These are phyloP conservation scores for Crypturellus tataupa DNA, from an alignment of 2,797 vertebrate genomes.

Conservation along the genomic window DNA sequence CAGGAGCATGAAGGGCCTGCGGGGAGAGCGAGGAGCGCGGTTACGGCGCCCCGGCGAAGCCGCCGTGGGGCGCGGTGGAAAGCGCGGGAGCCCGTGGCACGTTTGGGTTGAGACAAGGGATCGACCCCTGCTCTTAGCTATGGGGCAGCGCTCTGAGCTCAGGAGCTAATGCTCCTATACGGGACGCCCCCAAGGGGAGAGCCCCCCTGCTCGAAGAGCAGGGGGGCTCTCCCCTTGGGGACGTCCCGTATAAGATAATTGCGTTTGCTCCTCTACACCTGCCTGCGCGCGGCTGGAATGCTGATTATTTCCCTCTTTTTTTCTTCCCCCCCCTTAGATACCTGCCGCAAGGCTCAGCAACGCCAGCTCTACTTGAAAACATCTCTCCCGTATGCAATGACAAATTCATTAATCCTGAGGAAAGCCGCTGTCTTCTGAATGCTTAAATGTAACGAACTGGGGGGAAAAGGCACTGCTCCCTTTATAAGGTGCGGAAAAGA, in stretches of 20 bases:
- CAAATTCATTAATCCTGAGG: neutral
- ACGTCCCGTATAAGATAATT: too few species aligned
- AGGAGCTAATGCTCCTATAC: too few species aligned
- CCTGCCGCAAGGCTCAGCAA: constrained; percentile 10
- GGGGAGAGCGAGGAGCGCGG: too few species aligned
- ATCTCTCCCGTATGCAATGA: neutral
- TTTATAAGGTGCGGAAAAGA: neutral
- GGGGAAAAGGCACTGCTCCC: neutral
- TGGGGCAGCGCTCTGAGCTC: neutral
- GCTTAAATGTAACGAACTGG: neutral
- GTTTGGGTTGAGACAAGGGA: neutral
- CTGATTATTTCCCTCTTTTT: neutral
- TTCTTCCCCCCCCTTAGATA: neutral
- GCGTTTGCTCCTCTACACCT: neutral
- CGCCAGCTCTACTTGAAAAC: constrained; percentile 3
- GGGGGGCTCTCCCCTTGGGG: neutral
- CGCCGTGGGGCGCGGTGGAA: too few species aligned
- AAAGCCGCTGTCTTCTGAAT: neutral
- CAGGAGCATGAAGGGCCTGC: constrained; percentile 92
- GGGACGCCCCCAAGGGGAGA: too few species aligned
- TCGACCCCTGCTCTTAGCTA: neutral
- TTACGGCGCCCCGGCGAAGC: too few species aligned
- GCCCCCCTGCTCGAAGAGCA: too few species aligned
- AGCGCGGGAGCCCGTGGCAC: too few species aligned
- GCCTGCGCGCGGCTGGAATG: neutral